phyloP scores from a whole-genome alignment of 2,888 invertebrate genomes.

The Philhelius pedissequus region DNA sequence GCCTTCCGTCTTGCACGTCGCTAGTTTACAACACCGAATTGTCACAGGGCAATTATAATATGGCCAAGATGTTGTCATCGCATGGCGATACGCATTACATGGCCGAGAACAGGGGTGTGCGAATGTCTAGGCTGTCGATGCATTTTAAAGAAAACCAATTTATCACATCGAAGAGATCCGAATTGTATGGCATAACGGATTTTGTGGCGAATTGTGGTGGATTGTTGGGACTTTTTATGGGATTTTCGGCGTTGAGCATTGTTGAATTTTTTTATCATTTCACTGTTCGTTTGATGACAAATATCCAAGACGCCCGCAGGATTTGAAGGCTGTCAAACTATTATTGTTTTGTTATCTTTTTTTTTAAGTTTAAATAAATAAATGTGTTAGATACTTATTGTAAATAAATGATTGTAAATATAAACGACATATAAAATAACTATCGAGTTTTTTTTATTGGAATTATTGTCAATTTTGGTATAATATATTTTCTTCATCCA shows the following conservation, averaged over 20 bases:
- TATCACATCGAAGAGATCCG: conserved; percentile 84
- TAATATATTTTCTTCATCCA: neutral
- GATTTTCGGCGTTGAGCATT: conserved; percentile 77
- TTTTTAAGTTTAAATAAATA: neutral
- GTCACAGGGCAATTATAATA: conserved; percentile 76
- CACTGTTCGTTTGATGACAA: conserved; percentile 70
- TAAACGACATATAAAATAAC: too few species aligned
- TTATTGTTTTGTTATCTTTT: neutral
- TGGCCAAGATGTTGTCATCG: conserved; percentile 74
- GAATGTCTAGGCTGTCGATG: conserved; percentile 82
- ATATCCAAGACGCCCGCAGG: conserved; percentile 17
- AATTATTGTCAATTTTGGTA: neutral
- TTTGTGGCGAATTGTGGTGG: conserved; percentile 86
- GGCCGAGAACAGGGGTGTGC: conserved; percentile 78
- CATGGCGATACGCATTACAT: conserved; percentile 73
- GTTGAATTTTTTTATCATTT: conserved; percentile 81
- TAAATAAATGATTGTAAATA: conserved; percentile 2
- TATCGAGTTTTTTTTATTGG: neutral
- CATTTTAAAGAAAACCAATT: conserved; percentile 87
- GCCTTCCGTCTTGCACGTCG: conserved; percentile 76
- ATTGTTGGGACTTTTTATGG: conserved; percentile 80
- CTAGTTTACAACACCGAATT: conserved; percentile 76
- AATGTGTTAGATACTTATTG: neutral
- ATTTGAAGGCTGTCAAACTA: neutral
- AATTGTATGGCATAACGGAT: conserved; percentile 84